Evolutionary conservation across 2,888 invertebrate species (phyloP).

Genomic region (Drosophila ustulata): DNA sequence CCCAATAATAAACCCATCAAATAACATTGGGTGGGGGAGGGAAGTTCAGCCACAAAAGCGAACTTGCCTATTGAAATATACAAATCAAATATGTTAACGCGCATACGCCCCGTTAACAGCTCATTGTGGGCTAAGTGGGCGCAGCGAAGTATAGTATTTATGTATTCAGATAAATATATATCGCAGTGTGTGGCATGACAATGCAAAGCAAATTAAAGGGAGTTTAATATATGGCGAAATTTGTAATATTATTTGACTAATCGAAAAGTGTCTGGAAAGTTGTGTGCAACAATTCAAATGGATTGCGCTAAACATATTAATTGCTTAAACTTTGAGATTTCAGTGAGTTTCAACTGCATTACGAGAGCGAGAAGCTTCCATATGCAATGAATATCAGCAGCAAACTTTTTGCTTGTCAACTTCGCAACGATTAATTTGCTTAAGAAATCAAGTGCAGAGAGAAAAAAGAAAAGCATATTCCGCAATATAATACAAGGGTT

Average conservation of each 20-base stretch:
- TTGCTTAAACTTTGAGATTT: neutral
- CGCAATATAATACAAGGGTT: neutral
- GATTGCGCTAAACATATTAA: neutral
- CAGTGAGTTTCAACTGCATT: neutral
- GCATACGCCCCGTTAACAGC: slow-evolving; percentile 57
- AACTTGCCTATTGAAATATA: slow-evolving; percentile 43
- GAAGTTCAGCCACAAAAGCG: slow-evolving; percentile 11
- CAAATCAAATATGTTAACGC: slow-evolving; percentile 61
- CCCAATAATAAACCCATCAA: slow-evolving; percentile 77
- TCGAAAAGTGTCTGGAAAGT: slow-evolving; percentile 4
- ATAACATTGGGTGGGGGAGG: slow-evolving; percentile 28
- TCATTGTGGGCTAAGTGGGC: slow-evolving; percentile 36
- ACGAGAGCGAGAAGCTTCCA: neutral
- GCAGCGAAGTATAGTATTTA: slow-evolving; percentile 14
- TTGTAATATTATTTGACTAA: neutral
- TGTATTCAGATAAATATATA: slow-evolving; percentile 38
- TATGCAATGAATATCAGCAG: slow-evolving; percentile 18
- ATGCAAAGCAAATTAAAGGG: slow-evolving; percentile 44
- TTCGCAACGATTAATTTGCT: slow-evolving; percentile 45
- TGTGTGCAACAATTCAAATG: neutral
- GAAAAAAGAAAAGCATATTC: neutral
- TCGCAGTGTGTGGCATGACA: slow-evolving; percentile 30
- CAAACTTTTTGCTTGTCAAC: slow-evolving; percentile 27
- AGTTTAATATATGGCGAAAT: neutral
- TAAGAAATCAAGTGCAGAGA: slow-evolving; percentile 28